A percentile compares a stretch with the other conserved stretches of the same genome.
Conservation (phyloP, 2,113 vertebrate species). For the Tiliqua scincoides region DNA sequence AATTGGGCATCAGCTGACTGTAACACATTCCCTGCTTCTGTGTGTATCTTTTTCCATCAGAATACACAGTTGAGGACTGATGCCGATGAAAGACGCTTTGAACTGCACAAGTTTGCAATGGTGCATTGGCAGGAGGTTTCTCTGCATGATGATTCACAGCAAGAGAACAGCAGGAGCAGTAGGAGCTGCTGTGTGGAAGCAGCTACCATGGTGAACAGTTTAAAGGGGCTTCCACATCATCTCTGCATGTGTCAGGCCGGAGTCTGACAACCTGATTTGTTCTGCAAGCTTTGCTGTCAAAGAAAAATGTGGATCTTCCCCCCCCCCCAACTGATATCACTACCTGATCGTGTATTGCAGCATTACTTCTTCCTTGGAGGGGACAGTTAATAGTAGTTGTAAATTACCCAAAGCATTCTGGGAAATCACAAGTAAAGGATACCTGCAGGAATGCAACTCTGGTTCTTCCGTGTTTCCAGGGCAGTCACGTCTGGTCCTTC, state of each 20-base stretch:
- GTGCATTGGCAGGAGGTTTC: not conserved
- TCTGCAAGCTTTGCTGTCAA: not conserved
- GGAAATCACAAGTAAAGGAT: not conserved
- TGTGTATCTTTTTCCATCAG: not conserved
- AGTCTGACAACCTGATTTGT: too few species aligned
- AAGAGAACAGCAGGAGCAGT: not conserved
- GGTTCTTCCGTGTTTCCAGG: fast-evolving
- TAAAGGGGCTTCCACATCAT: not conserved
- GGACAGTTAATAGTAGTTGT: too few species aligned
- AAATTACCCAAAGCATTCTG: not conserved
- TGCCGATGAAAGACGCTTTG: not conserved
- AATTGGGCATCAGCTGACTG: not conserved
- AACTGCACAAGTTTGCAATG: not conserved
- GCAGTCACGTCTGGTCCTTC: not conserved
- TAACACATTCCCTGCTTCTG: not conserved
- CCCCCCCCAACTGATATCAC: not conserved
- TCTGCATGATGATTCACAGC: not conserved
- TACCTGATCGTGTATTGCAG: not conserved
- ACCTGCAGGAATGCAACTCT: too few species aligned
- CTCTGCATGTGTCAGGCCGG: not conserved
- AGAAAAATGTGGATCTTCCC: not conserved
- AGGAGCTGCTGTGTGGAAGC: not conserved
- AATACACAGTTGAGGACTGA: not conserved
- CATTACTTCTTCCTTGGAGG: not conserved
- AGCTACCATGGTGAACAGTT: not conserved